These are phyloP conservation scores for Xestia xanthographa DNA, from an alignment of 2,888 invertebrate genomes.

Conservation along the genomic window DNA sequence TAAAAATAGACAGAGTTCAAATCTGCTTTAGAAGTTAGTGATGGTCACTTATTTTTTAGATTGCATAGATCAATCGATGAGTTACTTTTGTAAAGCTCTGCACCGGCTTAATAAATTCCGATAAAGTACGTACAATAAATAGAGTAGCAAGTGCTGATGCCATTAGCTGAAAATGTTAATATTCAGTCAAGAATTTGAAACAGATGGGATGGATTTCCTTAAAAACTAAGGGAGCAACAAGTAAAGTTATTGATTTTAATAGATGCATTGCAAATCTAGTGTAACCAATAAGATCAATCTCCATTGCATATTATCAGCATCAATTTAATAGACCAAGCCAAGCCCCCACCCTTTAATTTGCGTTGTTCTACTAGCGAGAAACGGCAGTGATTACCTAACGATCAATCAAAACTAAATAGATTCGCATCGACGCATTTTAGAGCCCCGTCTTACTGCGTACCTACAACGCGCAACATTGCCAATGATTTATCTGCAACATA, in stretches of 20 bases:
- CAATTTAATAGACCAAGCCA: neutral
- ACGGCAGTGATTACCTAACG: constrained; percentile 37
- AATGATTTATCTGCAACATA: neutral
- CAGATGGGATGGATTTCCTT: neutral
- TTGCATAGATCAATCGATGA: neutral
- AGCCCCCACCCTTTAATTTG: neutral
- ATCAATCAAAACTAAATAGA: constrained; percentile 49
- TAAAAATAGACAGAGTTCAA: neutral
- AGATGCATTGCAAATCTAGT: neutral
- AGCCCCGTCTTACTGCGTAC: neutral
- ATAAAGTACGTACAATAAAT: neutral
- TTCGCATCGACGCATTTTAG: constrained; percentile 40
- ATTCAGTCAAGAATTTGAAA: neutral
- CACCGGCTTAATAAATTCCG: neutral
- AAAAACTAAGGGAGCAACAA: neutral
- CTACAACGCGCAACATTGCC: neutral
- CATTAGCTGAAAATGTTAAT: neutral
- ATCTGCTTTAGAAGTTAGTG: neutral
- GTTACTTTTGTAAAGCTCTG: neutral
- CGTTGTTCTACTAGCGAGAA: neutral
- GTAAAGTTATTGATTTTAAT: neutral
- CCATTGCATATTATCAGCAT: neutral
- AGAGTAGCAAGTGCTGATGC: neutral
- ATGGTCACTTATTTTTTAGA: neutral
- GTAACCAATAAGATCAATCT: neutral